Conservation (phyloP, 2,888 invertebrate species). For the Leptinotarsa tumamoca region DNA sequence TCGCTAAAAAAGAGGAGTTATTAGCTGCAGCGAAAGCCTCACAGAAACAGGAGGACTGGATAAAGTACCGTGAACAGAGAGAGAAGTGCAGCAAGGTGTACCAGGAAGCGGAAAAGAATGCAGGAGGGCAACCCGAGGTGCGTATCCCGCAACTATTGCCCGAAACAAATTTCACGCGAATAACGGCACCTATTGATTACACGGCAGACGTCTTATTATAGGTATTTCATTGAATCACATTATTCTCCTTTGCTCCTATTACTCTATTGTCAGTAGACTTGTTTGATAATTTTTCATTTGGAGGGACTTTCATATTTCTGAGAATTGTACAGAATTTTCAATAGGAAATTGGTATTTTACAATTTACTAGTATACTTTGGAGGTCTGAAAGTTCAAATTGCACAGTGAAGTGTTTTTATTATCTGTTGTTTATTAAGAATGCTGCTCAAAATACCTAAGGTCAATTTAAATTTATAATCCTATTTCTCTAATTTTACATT, state of each 20-base stretch:
- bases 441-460: too few species aligned
- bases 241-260: constrained; percentile 38
- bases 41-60: constrained; percentile 70
- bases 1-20: constrained; percentile 67
- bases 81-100: constrained; percentile 72
- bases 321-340: neutral
- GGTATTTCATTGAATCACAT: constrained; percentile 57
- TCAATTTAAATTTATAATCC: too few species aligned
- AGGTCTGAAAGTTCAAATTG: too few species aligned
- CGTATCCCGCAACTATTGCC: constrained; percentile 67
- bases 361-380: too few species aligned
- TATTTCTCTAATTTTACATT: too few species aligned
- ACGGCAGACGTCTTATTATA: constrained; percentile 66
- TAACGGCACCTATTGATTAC: constrained; percentile 66
- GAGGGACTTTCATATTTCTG: neutral
- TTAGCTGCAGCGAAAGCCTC: constrained; percentile 66
- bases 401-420: too few species aligned
- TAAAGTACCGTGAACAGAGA: constrained; percentile 70
- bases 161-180: constrained; percentile 63
- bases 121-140: constrained; percentile 70
- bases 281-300: constrained; percentile 18
- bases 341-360: too few species aligned
- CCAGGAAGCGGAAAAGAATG: constrained; percentile 69
- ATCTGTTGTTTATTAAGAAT: too few species aligned
- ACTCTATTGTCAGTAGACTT: constrained; percentile 37